Evolutionary conservation across 2,888 invertebrate genomes (phyloP).

Genomic region (Ophion slaviceki): DNA sequence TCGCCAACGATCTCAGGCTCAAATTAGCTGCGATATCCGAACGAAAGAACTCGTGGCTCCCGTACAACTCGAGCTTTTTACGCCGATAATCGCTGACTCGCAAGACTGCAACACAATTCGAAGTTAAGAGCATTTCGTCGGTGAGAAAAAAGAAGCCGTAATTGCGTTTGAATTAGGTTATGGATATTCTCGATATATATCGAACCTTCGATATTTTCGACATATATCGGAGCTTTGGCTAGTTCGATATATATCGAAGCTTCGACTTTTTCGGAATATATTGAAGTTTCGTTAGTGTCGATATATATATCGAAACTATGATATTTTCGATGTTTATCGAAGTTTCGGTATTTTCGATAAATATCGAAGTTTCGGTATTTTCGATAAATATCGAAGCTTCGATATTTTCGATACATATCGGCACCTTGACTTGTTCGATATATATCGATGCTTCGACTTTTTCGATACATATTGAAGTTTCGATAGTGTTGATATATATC

Average conservation of each 20-base stretch:
- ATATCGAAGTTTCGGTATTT: background rate
- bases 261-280: no score
- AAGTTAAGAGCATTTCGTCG: background rate
- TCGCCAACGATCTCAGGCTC: slow-evolving; percentile 92
- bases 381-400: background rate
- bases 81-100: slow-evolving; percentile 96
- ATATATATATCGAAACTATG: no score
- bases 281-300: no score
- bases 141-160: background rate
- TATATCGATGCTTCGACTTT: no score
- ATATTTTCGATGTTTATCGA: no score
- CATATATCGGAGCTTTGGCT: no score
- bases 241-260: no score
- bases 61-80: slow-evolving; percentile 91
- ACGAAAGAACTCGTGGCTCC: slow-evolving; percentile 94
- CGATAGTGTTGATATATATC: no score
- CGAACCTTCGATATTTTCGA: background rate
- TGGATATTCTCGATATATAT: no score
- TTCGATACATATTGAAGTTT: no score
- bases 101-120: slow-evolving; percentile 88
- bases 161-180: background rate
- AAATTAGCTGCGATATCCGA: slow-evolving; percentile 93
- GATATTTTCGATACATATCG: background rate
- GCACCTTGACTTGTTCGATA: no score
- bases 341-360: background rate